These are phyloP conservation scores for Zoanthus gigantus DNA, from an alignment of 92 coral and sea anemone genomes.

Conservation along the genomic window DNA sequence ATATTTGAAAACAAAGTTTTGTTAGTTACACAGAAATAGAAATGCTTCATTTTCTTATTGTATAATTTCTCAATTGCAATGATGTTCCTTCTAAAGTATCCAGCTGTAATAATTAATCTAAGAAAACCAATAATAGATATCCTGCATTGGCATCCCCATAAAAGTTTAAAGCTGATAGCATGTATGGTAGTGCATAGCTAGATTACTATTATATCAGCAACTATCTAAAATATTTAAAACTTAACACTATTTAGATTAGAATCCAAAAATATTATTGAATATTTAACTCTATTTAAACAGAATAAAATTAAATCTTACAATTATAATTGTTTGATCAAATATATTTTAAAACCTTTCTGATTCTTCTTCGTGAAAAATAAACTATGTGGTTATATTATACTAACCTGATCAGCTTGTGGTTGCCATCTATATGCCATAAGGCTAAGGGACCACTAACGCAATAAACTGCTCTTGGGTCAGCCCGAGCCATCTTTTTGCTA, in stretches of 20 bases:
- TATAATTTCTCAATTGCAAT: background rate
- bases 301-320: background rate
- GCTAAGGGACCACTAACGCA: conserved; percentile 65
- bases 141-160: background rate
- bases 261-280: no score
- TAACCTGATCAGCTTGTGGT: conserved; percentile 57
- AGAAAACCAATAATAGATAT: background rate
- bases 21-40: background rate
- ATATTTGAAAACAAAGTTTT: background rate
- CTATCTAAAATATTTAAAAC: no score
- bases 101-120: background rate
- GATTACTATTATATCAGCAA: no score
- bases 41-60: background rate
- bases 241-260: no score
- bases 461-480: conserved; percentile 69
- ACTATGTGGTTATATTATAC: background rate
- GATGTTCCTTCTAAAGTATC: background rate
- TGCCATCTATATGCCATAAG: conserved; percentile 68
- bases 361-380: background rate
- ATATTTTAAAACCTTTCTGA: background rate
- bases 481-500: conserved; percentile 61
- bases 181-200: no score
- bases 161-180: no score
- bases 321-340: background rate
- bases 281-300: background rate